phyloP scores from a whole-genome alignment of 2,113 vertebrate genomes.

The Gambusia holbrooki region DNA sequence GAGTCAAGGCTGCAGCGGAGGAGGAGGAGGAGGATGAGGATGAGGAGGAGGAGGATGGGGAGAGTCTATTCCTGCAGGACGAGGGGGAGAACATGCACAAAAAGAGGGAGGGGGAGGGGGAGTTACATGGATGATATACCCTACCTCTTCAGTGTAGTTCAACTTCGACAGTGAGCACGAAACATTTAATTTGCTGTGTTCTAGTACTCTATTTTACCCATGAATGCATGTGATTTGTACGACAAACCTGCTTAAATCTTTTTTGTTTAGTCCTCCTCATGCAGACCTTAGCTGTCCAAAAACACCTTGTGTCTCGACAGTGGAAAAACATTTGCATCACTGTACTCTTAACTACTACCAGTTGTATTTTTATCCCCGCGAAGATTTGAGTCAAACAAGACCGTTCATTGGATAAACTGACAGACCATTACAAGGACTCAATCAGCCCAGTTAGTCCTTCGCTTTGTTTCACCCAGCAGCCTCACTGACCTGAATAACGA shows the following conservation, averaged over 20 bases:
- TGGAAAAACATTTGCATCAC: background rate
- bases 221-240: background rate
- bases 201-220: background rate
- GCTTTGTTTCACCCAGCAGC: background rate
- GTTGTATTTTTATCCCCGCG: background rate
- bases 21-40: background rate
- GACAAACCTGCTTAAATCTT: background rate
- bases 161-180: background rate
- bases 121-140: slow-evolving; percentile 28
- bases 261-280: background rate
- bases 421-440: background rate
- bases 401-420: background rate
- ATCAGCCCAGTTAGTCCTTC: background rate
- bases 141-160: slow-evolving; percentile 16
- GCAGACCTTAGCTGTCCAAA: background rate
- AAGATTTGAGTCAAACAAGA: background rate
- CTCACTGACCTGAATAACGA: background rate
- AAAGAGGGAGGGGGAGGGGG: slow-evolving; percentile 32
- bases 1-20: slow-evolving; percentile 57
- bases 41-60: slow-evolving; percentile 46
- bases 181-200: background rate
- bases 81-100: slow-evolving; percentile 57
- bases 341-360: background rate
- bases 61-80: slow-evolving; percentile 70
- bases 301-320: background rate